Evolutionary conservation across 37 sponge, comb jelly and placozoan species (phyloP), one percentile per base, ranked within the genome.

Genomic region (Geodia barretti): DNA sequence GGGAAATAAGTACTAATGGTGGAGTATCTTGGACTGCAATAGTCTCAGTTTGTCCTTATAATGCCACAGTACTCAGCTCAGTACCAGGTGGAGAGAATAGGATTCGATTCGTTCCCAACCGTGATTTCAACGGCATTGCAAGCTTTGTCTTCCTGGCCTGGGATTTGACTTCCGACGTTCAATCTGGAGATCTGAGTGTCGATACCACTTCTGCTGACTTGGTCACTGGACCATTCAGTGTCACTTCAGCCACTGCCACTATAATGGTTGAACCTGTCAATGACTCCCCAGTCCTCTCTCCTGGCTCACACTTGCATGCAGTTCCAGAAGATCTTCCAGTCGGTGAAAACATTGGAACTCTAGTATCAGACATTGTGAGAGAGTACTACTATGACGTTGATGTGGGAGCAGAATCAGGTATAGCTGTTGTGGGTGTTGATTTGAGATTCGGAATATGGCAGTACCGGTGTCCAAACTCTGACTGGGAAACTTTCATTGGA

Each of bases 381-480:
- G 61, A 69, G 58, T 83, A 76, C 20, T 91, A 85, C 60, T 34
- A 21, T 4, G 97, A 96, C 76, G 85, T 93, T 20, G 97, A 96
- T 70, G 75, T 7, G 1, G 75, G 39, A 24, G 38, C 85, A 25
- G 83, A 87, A 34, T 62, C 64, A 19, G 97, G 97, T 4, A 64
- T 96, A 63, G 97, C 93, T 31, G 91, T 96, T 30, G 80, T 89
- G 43, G 91, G 88, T 23, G 91, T 96, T 28, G 97, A 96, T 41
- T 25, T 79, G 24, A 76, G 94, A 39, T 83, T 68, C 79, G 97
- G 97, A 25, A 62, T 31, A 3, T 96, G 97, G 97, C 82, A 96
- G 67, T 96, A 84, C 78, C 37, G 76, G 63, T 96, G 97, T 72
- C 85, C 88, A 3, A 68, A 65, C 9, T 21, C 42, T 9, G 42